Conservation (phyloP, 2,797 vertebrate species). For the Anabas testudineus region DNA sequence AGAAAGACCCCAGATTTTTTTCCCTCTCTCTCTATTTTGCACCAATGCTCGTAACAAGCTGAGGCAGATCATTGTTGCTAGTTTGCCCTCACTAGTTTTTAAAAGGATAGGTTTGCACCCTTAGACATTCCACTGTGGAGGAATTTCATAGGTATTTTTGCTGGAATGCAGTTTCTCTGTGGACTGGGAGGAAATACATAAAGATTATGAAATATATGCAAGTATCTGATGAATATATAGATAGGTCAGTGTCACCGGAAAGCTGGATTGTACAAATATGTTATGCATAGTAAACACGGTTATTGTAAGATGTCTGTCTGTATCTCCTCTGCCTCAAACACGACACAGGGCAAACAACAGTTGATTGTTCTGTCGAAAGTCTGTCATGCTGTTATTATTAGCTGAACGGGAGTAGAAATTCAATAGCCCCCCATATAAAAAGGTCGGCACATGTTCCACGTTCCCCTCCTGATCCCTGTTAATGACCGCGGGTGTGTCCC, state of each 20-base stretch:
- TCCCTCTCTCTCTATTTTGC: constrained; percentile 61
- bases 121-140: constrained; percentile 72
- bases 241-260: neutral
- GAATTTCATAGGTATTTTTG: constrained; percentile 77
- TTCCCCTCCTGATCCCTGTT: constrained; percentile 70
- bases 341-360: constrained; percentile 25
- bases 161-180: constrained; percentile 71
- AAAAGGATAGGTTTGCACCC: constrained; percentile 76
- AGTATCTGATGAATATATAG: constrained; percentile 12
- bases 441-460: constrained; percentile 48
- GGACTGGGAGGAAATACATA: constrained; percentile 47
- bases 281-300: neutral
- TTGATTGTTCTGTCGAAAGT: constrained; percentile 38
- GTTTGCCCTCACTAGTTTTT: constrained; percentile 72
- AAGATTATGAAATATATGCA: constrained; percentile 41
- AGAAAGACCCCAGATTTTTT: constrained; percentile 69
- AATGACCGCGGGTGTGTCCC: constrained; percentile 62
- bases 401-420: constrained; percentile 53
- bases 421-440: constrained; percentile 46
- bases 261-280: too few relatives aligned
- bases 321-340: constrained; percentile 11
- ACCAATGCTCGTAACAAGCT: constrained; percentile 82
- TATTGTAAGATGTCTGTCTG: neutral
- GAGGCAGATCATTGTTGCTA: constrained; percentile 82
- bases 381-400: constrained; percentile 47